These are phyloP conservation scores for Penaeus japonicus DNA, from an alignment of 1,140 invertebrate species.

Conservation along the genomic window DNA sequence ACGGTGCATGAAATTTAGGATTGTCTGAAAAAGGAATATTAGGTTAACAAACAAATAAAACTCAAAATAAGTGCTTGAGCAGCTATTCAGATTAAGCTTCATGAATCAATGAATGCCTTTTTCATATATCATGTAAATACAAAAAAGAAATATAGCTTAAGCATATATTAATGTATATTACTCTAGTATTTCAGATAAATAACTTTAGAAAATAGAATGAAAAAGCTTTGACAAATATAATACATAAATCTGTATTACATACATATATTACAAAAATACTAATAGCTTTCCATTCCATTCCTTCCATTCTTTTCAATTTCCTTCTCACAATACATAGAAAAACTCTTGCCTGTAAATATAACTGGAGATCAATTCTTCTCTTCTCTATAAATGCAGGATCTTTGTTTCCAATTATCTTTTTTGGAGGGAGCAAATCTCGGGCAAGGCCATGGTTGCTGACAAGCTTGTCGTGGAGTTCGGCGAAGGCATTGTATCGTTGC, in stretches of 20 bases:
- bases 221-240: no score
- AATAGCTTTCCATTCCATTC: not conserved
- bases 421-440: slow-evolving; percentile 87
- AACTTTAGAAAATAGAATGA: no score
- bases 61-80: no score
- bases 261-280: no score
- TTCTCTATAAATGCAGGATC: slow-evolving; percentile 85
- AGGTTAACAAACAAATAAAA: not conserved
- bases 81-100: no score
- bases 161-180: no score
- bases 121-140: no score
- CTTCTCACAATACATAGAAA: slow-evolving; percentile 39
- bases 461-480: slow-evolving; percentile 83
- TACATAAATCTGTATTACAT: no score
- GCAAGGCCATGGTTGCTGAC: slow-evolving; percentile 73
- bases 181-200: no score
- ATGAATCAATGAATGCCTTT: no score
- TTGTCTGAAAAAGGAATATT: slow-evolving; percentile 29
- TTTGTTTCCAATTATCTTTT: slow-evolving; percentile 84
- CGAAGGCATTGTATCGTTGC: slow-evolving; percentile 89
- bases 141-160: no score
- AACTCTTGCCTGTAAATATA: slow-evolving; percentile 75
- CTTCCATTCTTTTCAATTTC: not conserved
- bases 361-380: slow-evolving; percentile 78
- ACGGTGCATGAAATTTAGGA: slow-evolving; percentile 57